A percentile compares a stretch with the other conserved stretches of the same genome.
phyloP scores from a whole-genome alignment of 2,113 vertebrate genomes.

The Trematomus loennbergii region DNA sequence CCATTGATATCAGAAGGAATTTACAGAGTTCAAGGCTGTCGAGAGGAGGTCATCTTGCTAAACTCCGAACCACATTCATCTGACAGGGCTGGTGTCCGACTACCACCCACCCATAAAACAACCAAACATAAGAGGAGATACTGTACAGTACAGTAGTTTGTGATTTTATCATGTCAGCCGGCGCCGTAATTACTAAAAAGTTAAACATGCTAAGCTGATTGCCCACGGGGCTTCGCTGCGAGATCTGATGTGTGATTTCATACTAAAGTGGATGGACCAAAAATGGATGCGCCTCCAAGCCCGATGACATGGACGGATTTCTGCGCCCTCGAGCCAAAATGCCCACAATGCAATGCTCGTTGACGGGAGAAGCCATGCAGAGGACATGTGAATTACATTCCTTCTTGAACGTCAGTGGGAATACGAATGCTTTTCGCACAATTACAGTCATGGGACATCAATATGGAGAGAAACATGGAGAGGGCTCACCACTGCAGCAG shows the following conservation, averaged over 20 bases:
- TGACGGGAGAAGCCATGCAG: slow-evolving; percentile 77
- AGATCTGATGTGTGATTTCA: slow-evolving; percentile 78
- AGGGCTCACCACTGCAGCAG: slow-evolving; percentile 82
- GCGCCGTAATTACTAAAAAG: slow-evolving; percentile 84
- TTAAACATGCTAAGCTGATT: slow-evolving; percentile 81
- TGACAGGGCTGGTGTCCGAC: slow-evolving; percentile 83
- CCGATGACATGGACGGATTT: slow-evolving; percentile 82
- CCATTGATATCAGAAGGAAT: slow-evolving; percentile 85
- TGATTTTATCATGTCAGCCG: slow-evolving; percentile 82
- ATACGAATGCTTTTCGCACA: slow-evolving; percentile 76
- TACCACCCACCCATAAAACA: slow-evolving; percentile 80
- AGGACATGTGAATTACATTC: slow-evolving; percentile 79
- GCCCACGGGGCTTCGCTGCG: slow-evolving; percentile 60
- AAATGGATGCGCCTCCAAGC: slow-evolving; percentile 83
- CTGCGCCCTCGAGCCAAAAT: slow-evolving; percentile 76
- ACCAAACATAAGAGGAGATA: slow-evolving; percentile 57
- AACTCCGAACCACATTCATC: slow-evolving; percentile 81
- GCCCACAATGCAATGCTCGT: slow-evolving; percentile 80
- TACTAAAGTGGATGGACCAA: slow-evolving; percentile 80
- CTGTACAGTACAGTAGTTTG: slow-evolving; percentile 69
- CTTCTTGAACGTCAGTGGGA: slow-evolving; percentile 73
- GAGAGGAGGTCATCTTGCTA: slow-evolving; percentile 82
- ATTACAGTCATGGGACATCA: slow-evolving; percentile 79
- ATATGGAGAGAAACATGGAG: slow-evolving; percentile 60
- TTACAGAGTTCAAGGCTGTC: slow-evolving; percentile 84